Evolutionary conservation across 2,113 vertebrate species (phyloP).

Genomic region (rabbit (Oryctolagus cuniculus)): mOryCun1.1 NC_091443.1:80329501-80330000

Average conservation of each 20-base stretch:
- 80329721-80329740: background rate
- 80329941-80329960: background rate
- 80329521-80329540: too few species aligned
- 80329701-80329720: background rate
- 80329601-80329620: background rate
- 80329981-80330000: background rate
- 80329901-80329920: background rate
- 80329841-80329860: background rate
- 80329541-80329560: background rate
- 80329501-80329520: too few species aligned
- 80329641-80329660: background rate
- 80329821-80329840: background rate
- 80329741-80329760: background rate
- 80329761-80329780: background rate
- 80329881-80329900: background rate
- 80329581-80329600: background rate
- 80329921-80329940: background rate
- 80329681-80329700: background rate
- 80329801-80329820: background rate
- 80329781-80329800: background rate
- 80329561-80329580: background rate
- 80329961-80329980: background rate
- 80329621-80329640: background rate
- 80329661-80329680: background rate
- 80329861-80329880: background rate